Base-by-base conservation (phyloP, 2,888 invertebrate species). In the Nesidiocoris tenuis region DNA sequence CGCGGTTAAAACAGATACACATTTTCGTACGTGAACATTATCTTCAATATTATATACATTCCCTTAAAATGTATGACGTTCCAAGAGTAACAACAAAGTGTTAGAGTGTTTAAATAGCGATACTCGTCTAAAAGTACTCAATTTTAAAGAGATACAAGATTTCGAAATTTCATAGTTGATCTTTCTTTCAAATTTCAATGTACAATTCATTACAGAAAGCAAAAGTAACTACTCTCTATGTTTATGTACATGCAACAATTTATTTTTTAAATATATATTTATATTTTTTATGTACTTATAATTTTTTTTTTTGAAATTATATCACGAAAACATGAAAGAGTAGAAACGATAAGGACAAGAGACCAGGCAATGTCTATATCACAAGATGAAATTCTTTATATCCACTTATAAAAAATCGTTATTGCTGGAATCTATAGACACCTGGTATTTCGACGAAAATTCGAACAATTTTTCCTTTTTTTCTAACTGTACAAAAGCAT, bases 271-370 rank as follows among this genome's bases (percentile, higher is more conserved):
- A 61, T n/a, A n/a, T n/a, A 67, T 67, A 77, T 77, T 25, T 77
- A 77, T 75, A n/a, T n/a, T n/a, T n/a, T n/a, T n/a, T n/a, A 77
- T 75, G 75, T 71, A 75, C 68, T 56, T n/a, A 68, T 70, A 67
- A 54, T 17, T 55, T 39, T 39, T 7, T 7, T 39, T 65, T 39
- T 19, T 18, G 56, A 75, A 77, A 77, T 75, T 57, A 70, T 76
- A 77, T 77, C 75, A 75, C 77, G 71, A 75, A 71, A 74, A 77
- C 68, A 70, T 65, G 70, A 74, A 75, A 54, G 57, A 57, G 61
- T 56, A 75, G 18, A 54, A 18, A 61, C 65, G 63, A 65, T 63
- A 68, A 77, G 66, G 75, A 56, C 67, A 67, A 21, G 39, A 7
- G 22, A 67, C 70, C 70, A 70, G 70, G 70, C 59, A 25, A 59